Conservation (phyloP, 2,113 vertebrate genomes). For the Carassius auratus region DNA sequence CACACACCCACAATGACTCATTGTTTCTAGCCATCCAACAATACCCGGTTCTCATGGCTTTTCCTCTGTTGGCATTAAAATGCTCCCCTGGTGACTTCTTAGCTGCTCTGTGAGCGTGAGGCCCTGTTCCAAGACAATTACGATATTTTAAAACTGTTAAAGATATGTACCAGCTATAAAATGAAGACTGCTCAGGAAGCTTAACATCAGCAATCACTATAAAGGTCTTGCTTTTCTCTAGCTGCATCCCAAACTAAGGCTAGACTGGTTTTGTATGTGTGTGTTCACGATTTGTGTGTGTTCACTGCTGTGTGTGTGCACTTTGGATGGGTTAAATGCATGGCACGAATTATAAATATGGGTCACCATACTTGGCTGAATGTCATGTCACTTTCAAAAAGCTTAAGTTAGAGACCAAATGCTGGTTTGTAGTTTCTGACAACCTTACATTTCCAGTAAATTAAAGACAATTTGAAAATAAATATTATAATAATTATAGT, state of each 20-base stretch:
- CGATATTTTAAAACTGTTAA: neutral
- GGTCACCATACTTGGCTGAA: too few species aligned
- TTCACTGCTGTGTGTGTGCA: too few species aligned
- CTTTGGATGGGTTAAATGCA: too few species aligned
- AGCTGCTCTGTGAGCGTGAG: neutral
- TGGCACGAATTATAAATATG: too few species aligned
- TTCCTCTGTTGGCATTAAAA: conserved; percentile 4
- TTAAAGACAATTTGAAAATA: too few species aligned
- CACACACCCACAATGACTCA: conserved; percentile 55
- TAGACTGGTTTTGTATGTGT: neutral
- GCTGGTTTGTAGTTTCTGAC: too few species aligned
- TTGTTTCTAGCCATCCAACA: conserved; percentile 34
- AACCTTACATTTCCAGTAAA: too few species aligned
- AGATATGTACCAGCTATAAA: neutral
- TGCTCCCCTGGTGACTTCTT: neutral
- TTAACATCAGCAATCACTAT: neutral
- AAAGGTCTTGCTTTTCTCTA: neutral
- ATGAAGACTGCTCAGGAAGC: neutral
- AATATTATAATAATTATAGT: too few species aligned
- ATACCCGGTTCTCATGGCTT: conserved; percentile 33
- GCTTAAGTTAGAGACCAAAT: too few species aligned
- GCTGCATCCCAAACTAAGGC: conserved; percentile 1
- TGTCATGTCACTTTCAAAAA: too few species aligned
- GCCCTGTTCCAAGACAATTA: neutral
- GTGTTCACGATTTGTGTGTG: too few species aligned